Evolutionary conservation across 2,113 vertebrate species (phyloP).

Genomic region (Vidua macroura): DNA sequence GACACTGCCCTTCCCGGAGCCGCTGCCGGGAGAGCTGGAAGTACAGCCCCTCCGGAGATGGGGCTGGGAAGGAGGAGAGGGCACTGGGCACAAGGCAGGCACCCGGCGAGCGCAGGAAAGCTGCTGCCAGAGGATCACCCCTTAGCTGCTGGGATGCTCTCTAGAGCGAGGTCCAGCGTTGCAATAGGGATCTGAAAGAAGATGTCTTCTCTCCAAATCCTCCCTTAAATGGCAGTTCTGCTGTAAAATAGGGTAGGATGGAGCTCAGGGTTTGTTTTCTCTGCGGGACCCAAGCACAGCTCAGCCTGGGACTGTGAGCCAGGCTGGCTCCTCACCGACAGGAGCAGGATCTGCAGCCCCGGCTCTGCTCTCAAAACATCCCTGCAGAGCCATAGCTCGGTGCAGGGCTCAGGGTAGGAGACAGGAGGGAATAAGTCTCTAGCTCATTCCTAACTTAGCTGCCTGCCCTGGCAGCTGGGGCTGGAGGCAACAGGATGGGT

Average conservation of each 20-base stretch:
- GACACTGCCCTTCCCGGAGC: background rate
- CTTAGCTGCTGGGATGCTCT: background rate
- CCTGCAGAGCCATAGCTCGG: background rate
- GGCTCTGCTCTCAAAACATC: background rate
- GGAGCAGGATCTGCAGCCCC: background rate
- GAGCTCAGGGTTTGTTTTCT: background rate
- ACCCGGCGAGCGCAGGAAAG: accelerated
- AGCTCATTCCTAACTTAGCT: background rate
- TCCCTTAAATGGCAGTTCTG: conserved; percentile 44
- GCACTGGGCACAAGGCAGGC: background rate
- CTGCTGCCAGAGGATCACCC: background rate
- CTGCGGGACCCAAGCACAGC: background rate
- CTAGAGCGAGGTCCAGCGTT: accelerated
- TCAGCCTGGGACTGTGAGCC: background rate
- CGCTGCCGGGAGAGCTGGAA: background rate
- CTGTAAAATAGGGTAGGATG: background rate
- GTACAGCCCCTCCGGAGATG: background rate
- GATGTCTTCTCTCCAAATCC: background rate
- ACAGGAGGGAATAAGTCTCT: background rate
- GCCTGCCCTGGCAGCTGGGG: background rate
- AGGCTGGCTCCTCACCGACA: background rate
- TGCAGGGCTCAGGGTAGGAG: background rate
- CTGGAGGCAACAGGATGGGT: background rate
- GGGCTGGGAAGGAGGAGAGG: background rate
- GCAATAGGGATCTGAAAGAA: background rate